These are phyloP conservation scores for Kryptolebias marmoratus DNA, from an alignment of 2,113 vertebrate species.

Conservation along the genomic window DNA sequence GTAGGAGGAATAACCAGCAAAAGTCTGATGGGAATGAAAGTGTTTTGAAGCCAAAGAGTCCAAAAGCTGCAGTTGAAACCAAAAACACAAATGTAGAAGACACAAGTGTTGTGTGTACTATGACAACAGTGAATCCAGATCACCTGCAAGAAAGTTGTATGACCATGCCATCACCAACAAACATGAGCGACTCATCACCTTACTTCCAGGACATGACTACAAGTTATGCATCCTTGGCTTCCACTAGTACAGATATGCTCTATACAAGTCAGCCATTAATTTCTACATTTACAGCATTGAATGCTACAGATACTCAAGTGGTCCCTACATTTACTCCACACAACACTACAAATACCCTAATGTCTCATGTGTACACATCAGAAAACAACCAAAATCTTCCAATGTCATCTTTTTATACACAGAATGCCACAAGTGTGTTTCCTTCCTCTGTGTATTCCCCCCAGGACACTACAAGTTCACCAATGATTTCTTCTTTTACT, in stretches of 20 bases:
- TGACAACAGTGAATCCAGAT: constrained; percentile 56
- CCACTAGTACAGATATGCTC: constrained; percentile 48
- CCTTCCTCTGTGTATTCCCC: constrained; percentile 43
- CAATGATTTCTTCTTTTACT: constrained; percentile 56
- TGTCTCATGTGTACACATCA: constrained; percentile 55
- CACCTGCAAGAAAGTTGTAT: constrained; percentile 56
- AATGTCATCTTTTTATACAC: constrained; percentile 58
- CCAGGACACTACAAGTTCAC: constrained; percentile 44
- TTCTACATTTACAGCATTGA: constrained; percentile 66
- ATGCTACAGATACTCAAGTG: constrained; percentile 71
- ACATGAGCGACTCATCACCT: constrained; percentile 30
- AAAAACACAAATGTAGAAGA: constrained; percentile 37
- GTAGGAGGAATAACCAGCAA: constrained; percentile 61
- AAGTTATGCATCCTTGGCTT: constrained; percentile 58
- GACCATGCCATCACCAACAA: constrained; percentile 27
- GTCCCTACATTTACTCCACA: constrained; percentile 71
- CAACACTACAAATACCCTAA: constrained; percentile 62
- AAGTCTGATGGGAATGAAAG: constrained; percentile 27
- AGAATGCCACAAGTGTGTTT: constrained; percentile 41
- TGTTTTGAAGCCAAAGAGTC: constrained; percentile 42
- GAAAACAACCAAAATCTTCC: constrained; percentile 58
- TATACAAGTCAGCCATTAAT: constrained; percentile 49
- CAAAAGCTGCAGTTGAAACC: constrained; percentile 21
- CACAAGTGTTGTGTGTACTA: constrained; percentile 25
- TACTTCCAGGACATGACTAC: constrained; percentile 58